Evolutionary conservation across 2,888 invertebrate species (phyloP), one percentile per base, ranked within the genome.

Genomic region (Acrobasis suavella): DNA sequence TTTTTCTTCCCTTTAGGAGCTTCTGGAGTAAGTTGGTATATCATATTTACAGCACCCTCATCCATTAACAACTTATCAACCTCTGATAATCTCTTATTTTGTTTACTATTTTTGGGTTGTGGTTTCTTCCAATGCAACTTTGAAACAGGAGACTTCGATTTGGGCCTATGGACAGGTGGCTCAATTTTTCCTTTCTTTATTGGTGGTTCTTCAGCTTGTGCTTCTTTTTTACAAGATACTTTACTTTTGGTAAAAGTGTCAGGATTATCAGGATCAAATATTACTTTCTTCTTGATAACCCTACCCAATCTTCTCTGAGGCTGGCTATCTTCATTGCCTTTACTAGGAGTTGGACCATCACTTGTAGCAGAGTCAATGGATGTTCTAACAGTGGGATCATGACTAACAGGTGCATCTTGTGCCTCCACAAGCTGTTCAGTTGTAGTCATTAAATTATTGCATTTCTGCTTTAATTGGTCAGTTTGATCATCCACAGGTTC

Each of bases 31-130:
- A 97, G 93, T 22, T 96, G 95, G 76, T 96, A 96, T 51, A 97
- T 91, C 95, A 97, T 96, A 83, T 97, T 97, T 1, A 96, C 95
- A 3, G 97, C 97, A 1, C 97, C 97, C 80, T 97, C 97, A 80
- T 97, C 97, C 87, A 96, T 96, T 65, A 97, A 87, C 60, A 97
- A 83, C 65, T 93, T 94, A 75, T 97, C 96, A 61, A 97, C 93
- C 88, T 97, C 97, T 17, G 94, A 93, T 63, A 94, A 85, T 66
- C 93, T 92, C 70, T 93, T 94, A 68, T 94, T 93, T 76, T 94
- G 94, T 76, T 87, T 81, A 52, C 69, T 79, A 79, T 81, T 83
- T 81, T 91, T 81, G 74, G 93, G 84, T 59, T 86, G 80, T 52
- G 91, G 91, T 65, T 92, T 92, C 70, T 92, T 92, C 91, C 91